These are phyloP conservation scores for Burhinus oedicnemus DNA, from an alignment of 2,113 vertebrate genomes.

Conservation along the genomic window DNA sequence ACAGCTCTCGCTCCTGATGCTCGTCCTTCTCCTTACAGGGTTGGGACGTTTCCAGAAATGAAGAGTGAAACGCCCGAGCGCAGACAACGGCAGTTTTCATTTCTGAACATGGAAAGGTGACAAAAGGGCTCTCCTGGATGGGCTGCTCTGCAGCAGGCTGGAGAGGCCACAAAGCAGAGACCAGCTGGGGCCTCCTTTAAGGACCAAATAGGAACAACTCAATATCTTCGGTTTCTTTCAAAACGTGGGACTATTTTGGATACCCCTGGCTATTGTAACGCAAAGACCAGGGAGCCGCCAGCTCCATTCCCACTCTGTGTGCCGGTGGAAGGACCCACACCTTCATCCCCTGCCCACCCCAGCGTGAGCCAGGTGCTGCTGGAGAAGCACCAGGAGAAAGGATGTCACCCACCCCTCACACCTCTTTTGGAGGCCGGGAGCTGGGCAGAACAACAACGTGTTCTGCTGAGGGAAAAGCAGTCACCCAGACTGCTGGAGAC, in stretches of 20 bases:
- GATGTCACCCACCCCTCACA: not conserved
- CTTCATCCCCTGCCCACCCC: not conserved
- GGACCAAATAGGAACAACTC: not conserved
- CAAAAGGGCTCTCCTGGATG: not conserved
- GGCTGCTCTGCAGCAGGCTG: not conserved
- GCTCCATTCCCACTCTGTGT: not conserved
- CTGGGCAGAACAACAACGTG: not conserved
- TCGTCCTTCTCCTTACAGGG: not conserved
- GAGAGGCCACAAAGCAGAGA: not conserved
- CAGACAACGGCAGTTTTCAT: not conserved
- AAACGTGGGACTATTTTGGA: not conserved
- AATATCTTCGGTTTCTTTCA: not conserved
- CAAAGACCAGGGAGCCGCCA: not conserved
- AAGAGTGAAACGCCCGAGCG: fast-evolving
- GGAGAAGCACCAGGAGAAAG: not conserved
- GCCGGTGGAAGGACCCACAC: not conserved
- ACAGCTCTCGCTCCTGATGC: not conserved
- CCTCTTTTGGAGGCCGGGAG: not conserved
- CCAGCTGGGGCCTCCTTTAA: not conserved
- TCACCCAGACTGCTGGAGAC: not conserved
- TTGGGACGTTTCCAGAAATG: not conserved
- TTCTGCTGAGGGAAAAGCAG: not conserved
- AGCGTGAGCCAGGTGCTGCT: fast-evolving
- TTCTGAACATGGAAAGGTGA: not conserved
- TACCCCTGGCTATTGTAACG: fast-evolving